A percentile compares a stretch with the other conserved stretches of the same genome.
These are phyloP conservation scores for Oceanodroma leucorhoa DNA, from an alignment of 2,797 vertebrate genomes.

Conservation along the genomic window DNA sequence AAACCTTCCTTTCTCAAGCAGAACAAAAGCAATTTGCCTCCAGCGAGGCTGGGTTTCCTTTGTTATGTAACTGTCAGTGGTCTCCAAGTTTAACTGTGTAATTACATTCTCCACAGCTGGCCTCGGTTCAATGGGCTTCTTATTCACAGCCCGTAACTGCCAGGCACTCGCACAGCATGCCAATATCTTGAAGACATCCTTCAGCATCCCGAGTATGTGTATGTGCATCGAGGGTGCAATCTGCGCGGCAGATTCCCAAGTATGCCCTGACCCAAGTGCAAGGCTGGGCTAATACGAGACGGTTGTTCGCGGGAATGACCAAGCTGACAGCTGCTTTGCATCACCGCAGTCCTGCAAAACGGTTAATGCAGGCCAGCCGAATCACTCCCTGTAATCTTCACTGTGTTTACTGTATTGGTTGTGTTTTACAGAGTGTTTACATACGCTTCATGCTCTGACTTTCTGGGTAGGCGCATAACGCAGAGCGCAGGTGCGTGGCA, in stretches of 20 bases:
- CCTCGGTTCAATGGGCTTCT: background rate
- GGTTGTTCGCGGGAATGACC: background rate
- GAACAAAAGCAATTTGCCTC: conserved; percentile 12
- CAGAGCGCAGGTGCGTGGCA: fast-evolving
- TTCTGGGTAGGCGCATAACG: background rate
- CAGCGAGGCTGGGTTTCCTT: background rate
- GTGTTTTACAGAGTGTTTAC: fast-evolving
- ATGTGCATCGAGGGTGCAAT: background rate
- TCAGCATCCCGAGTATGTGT: fast-evolving
- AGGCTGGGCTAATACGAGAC: background rate
- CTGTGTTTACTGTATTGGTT: background rate
- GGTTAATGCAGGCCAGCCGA: background rate
- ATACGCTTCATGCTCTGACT: background rate
- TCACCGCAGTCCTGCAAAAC: background rate
- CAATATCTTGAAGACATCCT: background rate
- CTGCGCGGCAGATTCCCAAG: background rate
- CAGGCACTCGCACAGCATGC: background rate
- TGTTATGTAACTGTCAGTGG: background rate
- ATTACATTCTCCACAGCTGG: background rate
- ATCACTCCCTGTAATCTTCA: background rate
- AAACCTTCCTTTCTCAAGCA: background rate
- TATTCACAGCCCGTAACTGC: background rate
- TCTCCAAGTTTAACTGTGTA: background rate
- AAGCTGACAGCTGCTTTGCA: conserved; percentile 19
- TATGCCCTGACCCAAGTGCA: background rate